Percentiles rank a stretch among this genome's conserved stretches.
These are phyloP conservation scores for Synanthedon tipuliformis DNA, from an alignment of 2,888 invertebrate genomes.

Conservation along the genomic window DNA sequence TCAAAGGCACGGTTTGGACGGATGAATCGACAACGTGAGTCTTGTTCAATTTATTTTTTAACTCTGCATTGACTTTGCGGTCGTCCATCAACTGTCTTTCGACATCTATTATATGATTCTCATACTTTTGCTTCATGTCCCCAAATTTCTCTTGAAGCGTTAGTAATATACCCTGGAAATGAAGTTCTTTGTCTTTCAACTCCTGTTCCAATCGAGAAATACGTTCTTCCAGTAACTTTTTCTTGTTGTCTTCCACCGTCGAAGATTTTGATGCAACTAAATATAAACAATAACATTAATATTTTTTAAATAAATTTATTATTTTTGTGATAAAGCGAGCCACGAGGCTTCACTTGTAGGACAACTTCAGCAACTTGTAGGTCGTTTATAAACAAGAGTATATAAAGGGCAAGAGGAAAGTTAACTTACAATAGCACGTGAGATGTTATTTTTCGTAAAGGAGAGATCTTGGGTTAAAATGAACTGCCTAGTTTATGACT, in stretches of 20 bases:
- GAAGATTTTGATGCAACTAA: conserved; percentile 72
- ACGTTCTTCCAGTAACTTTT: conserved; percentile 77
- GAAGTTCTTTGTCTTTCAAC: conserved; percentile 76
- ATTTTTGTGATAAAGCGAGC: neutral
- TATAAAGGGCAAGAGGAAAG: too few relatives aligned
- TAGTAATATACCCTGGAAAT: conserved; percentile 76
- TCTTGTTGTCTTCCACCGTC: conserved; percentile 65
- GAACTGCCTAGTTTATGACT: too few relatives aligned
- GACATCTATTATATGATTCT: conserved; percentile 79
- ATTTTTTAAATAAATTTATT: neutral
- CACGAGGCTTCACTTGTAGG: neutral
- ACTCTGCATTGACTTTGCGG: conserved; percentile 53
- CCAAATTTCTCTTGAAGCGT: conserved; percentile 82
- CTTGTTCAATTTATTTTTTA: conserved; percentile 67
- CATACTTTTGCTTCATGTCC: conserved; percentile 82
- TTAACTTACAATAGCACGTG: too few relatives aligned
- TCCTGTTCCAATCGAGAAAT: conserved; percentile 78
- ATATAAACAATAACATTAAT: neutral
- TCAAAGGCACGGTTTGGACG: conserved; percentile 58
- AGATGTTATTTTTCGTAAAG: too few relatives aligned
- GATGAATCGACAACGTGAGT: conserved; percentile 37
- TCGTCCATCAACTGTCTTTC: conserved; percentile 73
- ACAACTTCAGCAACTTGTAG: neutral
- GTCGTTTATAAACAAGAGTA: neutral
- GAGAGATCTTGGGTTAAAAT: too few relatives aligned